These are phyloP conservation scores for Garra rufa DNA, from an alignment of 2,113 vertebrate species.

Conservation along the genomic window DNA sequence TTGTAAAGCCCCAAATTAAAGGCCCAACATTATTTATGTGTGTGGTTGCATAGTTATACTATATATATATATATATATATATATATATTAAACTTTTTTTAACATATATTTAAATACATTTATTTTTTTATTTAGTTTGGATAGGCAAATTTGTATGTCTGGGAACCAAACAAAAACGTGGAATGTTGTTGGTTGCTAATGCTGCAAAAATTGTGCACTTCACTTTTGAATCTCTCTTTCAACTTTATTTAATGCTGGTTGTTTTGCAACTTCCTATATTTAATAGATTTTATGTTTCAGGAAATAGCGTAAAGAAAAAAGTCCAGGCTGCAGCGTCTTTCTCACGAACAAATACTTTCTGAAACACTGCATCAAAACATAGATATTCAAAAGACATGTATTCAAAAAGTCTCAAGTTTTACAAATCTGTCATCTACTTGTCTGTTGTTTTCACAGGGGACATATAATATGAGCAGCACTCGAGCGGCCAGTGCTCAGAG, in stretches of 20 bases:
- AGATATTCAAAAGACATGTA: not conserved
- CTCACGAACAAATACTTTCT: not conserved
- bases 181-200: not conserved
- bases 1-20: slow-evolving; percentile 1
- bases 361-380: not conserved
- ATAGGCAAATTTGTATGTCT: not conserved
- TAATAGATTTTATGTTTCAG: not conserved
- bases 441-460: not conserved
- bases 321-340: not conserved
- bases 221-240: not conserved
- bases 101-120: not conserved
- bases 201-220: not conserved
- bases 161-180: not conserved
- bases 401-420: not conserved
- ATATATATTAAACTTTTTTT: too few relatives aligned
- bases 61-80: too few relatives aligned
- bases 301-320: not conserved
- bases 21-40: not conserved
- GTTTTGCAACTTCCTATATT: not conserved
- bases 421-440: not conserved
- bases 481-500: not conserved
- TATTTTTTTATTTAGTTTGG: not conserved
- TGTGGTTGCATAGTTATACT: not conserved
- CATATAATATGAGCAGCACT: not conserved
- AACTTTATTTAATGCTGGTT: not conserved